phyloP scores from a whole-genome alignment of 2,888 invertebrate genomes.

The Oconnorella tubifera region DNA sequence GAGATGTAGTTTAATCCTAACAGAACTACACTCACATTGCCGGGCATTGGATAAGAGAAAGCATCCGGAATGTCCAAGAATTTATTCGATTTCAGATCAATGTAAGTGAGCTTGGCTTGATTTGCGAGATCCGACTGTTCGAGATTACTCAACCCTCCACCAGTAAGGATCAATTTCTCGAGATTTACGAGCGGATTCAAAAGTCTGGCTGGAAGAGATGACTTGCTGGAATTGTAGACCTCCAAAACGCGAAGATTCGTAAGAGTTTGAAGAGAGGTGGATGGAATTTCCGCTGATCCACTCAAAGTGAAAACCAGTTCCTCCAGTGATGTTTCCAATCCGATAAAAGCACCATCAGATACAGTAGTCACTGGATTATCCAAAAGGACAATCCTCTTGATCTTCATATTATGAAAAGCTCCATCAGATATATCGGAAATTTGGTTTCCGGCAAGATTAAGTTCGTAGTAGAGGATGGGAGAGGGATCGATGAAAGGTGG shows the following conservation, averaged over 20 bases:
- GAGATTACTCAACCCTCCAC: background rate
- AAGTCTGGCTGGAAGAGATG: background rate
- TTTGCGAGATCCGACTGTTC: background rate
- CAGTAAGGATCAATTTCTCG: background rate
- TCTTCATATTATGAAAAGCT: slow-evolving; percentile 3
- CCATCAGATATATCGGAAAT: background rate
- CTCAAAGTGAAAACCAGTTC: too few species aligned
- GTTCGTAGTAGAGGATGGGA: background rate
- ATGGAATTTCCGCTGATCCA: too few species aligned
- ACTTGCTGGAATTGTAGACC: background rate
- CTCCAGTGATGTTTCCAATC: background rate
- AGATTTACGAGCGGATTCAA: slow-evolving; percentile 2
- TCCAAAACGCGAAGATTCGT: background rate
- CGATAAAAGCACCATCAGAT: slow-evolving; percentile 11
- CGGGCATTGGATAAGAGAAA: too few species aligned
- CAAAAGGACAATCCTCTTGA: slow-evolving; percentile 3
- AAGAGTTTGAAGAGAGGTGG: background rate
- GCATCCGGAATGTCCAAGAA: too few species aligned
- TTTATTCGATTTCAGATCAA: background rate
- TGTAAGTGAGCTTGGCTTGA: background rate
- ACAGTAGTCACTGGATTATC: slow-evolving; percentile 1
- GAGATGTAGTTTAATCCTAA: too few species aligned
- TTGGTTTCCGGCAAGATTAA: slow-evolving; percentile 8
- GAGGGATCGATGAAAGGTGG: background rate
- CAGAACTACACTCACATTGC: too few species aligned